A percentile compares a stretch with the other conserved stretches of the same genome.
These are phyloP conservation scores for Anticlea derivata DNA, from an alignment of 2,888 invertebrate species.

Conservation along the genomic window DNA sequence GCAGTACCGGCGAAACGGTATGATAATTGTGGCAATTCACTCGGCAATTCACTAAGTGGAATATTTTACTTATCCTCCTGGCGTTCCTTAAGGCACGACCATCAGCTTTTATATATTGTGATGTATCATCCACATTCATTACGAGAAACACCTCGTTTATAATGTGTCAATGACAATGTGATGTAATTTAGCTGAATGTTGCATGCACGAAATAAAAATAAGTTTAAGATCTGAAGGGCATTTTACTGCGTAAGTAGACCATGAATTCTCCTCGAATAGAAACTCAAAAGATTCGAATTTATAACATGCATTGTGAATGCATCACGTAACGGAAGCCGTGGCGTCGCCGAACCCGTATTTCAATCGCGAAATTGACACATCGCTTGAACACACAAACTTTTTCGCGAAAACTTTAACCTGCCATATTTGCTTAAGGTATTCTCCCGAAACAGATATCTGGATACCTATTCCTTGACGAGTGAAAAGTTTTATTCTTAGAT, in stretches of 20 bases:
- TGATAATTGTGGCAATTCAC: constrained; percentile 68
- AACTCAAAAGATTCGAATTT: constrained; percentile 24
- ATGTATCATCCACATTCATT: constrained; percentile 70
- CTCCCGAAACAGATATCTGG: constrained; percentile 67
- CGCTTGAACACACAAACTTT: constrained; percentile 71
- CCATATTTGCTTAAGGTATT: constrained; percentile 79
- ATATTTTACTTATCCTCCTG: constrained; percentile 74
- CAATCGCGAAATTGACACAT: constrained; percentile 81
- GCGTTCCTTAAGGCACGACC: constrained; percentile 66
- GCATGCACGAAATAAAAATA: not conserved
- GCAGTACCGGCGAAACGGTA: constrained; percentile 51
- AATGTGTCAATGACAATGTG: constrained; percentile 23
- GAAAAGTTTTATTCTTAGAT: constrained; percentile 78
- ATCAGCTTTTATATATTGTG: constrained; percentile 67
- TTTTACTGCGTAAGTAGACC: not conserved
- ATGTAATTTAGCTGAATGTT: constrained; percentile 35
- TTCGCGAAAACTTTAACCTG: constrained; percentile 76
- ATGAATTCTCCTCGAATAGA: constrained; percentile 1
- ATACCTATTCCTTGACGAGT: constrained; percentile 68
- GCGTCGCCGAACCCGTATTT: constrained; percentile 84
- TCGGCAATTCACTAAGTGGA: constrained; percentile 74
- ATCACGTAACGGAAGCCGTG: constrained; percentile 83
- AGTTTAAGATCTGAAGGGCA: not conserved
- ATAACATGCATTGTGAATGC: constrained; percentile 16
- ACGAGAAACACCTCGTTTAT: constrained; percentile 49